A percentile compares a stretch with the other conserved stretches of the same genome.
Evolutionary conservation across 2,113 vertebrate species (phyloP).

Genomic region (Chaetura pelagica): DNA sequence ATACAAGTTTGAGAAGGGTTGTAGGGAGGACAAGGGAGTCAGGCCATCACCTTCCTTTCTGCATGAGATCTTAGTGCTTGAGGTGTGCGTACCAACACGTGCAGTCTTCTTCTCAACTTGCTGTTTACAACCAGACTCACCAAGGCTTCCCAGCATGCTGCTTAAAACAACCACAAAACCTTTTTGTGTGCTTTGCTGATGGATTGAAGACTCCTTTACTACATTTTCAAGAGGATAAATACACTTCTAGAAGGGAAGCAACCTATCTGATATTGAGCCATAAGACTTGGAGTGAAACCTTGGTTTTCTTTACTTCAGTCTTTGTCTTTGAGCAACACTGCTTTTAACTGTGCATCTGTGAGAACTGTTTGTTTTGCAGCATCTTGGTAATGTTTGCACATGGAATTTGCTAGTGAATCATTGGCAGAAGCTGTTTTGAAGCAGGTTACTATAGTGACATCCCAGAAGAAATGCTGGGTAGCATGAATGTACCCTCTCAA

Average conservation of each 20-base stretch:
- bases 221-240: neutral
- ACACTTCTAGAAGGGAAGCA: neutral
- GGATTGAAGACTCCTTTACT: neutral
- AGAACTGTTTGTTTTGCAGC: neutral
- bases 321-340: rapidly evolving
- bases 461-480: neutral
- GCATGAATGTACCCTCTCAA: neutral
- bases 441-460: slow-evolving; percentile 44
- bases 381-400: neutral
- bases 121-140: neutral
- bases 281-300: neutral
- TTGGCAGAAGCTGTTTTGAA: slow-evolving; percentile 26
- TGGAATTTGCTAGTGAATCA: slow-evolving; percentile 29
- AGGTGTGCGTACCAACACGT: rapidly evolving
- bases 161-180: neutral
- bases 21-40: neutral
- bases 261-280: rapidly evolving
- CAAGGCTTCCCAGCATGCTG: neutral
- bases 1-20: neutral
- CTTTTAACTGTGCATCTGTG: neutral
- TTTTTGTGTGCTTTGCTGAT: neutral
- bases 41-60: neutral
- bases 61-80: rapidly evolving
- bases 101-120: neutral
- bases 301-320: neutral